phyloP scores from a whole-genome alignment of 2,888 invertebrate species.

The Hermodice carunculata region DNA sequence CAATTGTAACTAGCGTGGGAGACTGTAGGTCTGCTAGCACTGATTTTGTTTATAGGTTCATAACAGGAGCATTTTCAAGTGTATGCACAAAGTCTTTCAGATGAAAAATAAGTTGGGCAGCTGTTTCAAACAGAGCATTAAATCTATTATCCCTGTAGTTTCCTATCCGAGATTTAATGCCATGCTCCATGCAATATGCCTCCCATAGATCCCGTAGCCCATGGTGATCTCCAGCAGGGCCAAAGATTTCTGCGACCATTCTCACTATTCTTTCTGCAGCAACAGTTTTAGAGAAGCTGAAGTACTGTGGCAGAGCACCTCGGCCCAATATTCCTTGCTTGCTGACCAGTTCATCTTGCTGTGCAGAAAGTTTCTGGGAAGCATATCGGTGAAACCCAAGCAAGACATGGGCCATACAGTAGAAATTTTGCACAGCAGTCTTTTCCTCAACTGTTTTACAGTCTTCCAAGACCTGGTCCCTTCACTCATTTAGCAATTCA shows the following conservation, averaged over 20 bases:
- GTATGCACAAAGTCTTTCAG: too few species aligned
- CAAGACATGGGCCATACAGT: slow-evolving; percentile 2
- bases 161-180: background rate
- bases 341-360: background rate
- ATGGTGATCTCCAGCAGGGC: slow-evolving; percentile 1
- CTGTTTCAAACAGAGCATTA: too few species aligned
- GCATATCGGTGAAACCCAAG: slow-evolving; percentile 5
- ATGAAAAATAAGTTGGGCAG: too few species aligned
- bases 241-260: background rate
- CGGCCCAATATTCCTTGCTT: too few species aligned
- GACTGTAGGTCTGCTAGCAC: too few species aligned
- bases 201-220: slow-evolving; percentile 3
- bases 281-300: background rate
- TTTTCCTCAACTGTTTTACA: background rate
- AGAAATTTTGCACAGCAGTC: background rate
- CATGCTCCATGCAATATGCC: slow-evolving; percentile 3
- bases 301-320: background rate
- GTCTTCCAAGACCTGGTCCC: background rate
- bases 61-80: too few species aligned
- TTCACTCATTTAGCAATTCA: background rate
- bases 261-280: background rate
- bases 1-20: too few species aligned
- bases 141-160: too few species aligned
- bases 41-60: too few species aligned
- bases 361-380: too few species aligned